phyloP scores from a whole-genome alignment of 2,113 vertebrate species.

The Axis porcinus region DNA sequence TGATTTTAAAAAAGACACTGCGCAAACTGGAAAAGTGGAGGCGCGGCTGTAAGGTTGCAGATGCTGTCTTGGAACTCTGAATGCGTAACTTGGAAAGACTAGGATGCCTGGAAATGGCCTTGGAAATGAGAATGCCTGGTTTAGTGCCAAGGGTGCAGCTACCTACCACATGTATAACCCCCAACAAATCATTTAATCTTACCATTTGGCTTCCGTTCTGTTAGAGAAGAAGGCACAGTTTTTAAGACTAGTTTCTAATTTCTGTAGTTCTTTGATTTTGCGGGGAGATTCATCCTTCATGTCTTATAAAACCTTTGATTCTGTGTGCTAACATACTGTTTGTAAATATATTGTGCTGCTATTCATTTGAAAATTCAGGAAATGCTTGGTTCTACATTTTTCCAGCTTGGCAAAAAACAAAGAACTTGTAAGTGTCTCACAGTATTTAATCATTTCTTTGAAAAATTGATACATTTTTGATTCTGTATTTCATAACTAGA shows the following conservation, averaged over 20 bases:
- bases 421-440: neutral
- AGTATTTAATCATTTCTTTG: constrained; percentile 14
- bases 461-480: neutral
- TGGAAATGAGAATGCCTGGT: neutral
- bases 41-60: neutral
- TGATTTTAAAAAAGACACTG: neutral
- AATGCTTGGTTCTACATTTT: neutral
- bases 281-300: neutral
- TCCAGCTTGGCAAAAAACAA: neutral
- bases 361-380: neutral
- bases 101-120: neutral
- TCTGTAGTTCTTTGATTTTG: neutral
- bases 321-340: neutral
- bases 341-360: neutral
- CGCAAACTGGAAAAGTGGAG: neutral
- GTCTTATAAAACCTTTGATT: neutral
- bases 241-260: neutral
- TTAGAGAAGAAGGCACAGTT: neutral
- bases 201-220: neutral
- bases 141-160: neutral
- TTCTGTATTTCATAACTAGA: neutral
- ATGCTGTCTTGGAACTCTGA: neutral
- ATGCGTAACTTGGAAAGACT: neutral
- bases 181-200: neutral
- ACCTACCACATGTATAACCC: neutral